Percentiles rank a stretch among this genome's conserved stretches.
These are phyloP conservation scores for Loxodonta africana DNA, from an alignment of 2,113 vertebrate species.

Conservation along the genomic window DNA sequence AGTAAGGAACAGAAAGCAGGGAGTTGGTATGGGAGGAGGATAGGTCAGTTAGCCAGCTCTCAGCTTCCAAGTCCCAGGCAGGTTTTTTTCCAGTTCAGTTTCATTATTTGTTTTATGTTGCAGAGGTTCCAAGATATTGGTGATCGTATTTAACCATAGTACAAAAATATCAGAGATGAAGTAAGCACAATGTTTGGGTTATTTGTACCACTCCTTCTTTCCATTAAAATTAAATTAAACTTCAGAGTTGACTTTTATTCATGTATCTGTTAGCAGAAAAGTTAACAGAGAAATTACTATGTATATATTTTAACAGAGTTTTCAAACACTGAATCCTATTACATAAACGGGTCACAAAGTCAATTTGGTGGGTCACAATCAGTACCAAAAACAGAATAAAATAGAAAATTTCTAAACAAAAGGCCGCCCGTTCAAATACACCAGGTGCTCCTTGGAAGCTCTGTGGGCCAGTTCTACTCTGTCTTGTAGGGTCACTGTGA, in stretches of 20 bases:
- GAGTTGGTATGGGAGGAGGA: not conserved
- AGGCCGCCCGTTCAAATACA: too few species aligned
- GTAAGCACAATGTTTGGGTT: not conserved
- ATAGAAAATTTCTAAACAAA: not conserved
- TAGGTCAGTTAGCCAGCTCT: not conserved
- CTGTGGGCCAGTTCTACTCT: too few species aligned
- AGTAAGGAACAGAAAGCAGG: too few species aligned
- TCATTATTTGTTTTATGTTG: not conserved
- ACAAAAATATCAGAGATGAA: not conserved
- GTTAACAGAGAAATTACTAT: not conserved
- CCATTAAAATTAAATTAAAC: slow-evolving; percentile 29
- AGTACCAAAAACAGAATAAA: slow-evolving; percentile 25
- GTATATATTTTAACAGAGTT: not conserved
- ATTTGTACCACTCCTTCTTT: slow-evolving; percentile 27
- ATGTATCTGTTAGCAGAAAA: not conserved
- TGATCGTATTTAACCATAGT: not conserved
- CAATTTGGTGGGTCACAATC: not conserved
- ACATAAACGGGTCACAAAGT: not conserved
- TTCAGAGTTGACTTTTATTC: not conserved
- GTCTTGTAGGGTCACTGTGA: too few species aligned
- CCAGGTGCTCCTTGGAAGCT: too few species aligned
- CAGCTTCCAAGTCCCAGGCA: not conserved
- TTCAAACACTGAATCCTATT: slow-evolving; percentile 8
- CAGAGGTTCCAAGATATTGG: not conserved
- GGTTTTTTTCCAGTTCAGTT: not conserved